These are phyloP conservation scores for Lateolabrax maculatus DNA, from an alignment of 2,797 vertebrate species.

Conservation along the genomic window DNA sequence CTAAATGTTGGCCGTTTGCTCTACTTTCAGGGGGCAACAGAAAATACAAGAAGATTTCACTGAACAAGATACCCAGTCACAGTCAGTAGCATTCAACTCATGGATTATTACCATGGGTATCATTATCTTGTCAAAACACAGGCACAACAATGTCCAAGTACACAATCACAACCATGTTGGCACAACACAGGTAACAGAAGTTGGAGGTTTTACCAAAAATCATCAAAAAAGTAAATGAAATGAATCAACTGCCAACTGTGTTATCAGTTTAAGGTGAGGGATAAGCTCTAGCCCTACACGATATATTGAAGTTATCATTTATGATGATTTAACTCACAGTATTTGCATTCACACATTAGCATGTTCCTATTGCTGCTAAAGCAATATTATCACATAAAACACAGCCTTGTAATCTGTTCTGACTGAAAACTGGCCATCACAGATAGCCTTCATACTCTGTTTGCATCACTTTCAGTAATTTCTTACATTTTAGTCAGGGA, in stretches of 20 bases:
- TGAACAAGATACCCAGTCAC: constrained; percentile 44
- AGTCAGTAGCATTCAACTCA: constrained; percentile 76
- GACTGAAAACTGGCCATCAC: constrained; percentile 29
- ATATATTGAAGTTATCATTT: constrained; percentile 30
- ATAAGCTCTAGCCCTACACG: constrained; percentile 23
- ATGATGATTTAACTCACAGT: constrained; percentile 62
- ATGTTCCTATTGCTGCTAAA: constrained; percentile 42
- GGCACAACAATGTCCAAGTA: constrained; percentile 55
- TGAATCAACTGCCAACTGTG: constrained; percentile 23
- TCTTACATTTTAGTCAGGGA: constrained; percentile 18
- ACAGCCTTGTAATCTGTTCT: not conserved
- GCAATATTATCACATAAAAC: constrained; percentile 29
- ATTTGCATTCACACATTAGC: constrained; percentile 54
- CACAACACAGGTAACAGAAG: constrained; percentile 52
- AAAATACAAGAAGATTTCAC: constrained; percentile 13
- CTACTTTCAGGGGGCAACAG: constrained; percentile 20
- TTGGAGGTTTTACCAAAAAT: constrained; percentile 37
- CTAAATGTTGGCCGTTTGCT: constrained; percentile 2
- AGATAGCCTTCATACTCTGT: constrained; percentile 1
- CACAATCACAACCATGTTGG: constrained; percentile 58
- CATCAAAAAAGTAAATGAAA: constrained; percentile 2
- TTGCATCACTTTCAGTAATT: constrained; percentile 22
- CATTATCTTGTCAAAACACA: constrained; percentile 63
- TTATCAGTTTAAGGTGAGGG: constrained; percentile 16
- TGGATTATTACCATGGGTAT: constrained; percentile 47